phyloP scores from a whole-genome alignment of 2,797 vertebrate species.

The Pantherophis alleghaniensis region DNA sequence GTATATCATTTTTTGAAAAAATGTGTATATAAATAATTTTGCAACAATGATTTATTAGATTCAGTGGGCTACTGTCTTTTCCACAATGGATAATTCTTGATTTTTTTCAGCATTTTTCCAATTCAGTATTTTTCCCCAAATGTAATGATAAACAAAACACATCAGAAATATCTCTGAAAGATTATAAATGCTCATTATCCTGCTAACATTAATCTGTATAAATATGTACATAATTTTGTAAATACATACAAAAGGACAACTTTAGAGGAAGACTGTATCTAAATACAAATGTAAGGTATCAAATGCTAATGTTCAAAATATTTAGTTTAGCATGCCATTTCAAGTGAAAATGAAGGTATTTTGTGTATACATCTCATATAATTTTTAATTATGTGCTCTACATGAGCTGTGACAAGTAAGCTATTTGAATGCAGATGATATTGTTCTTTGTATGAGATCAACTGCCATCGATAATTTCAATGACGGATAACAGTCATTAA shows the following conservation, averaged over 20 bases:
- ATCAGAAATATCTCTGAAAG: neutral
- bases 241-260: neutral
- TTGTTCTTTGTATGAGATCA: constrained; percentile 29
- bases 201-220: neutral
- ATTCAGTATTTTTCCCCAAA: neutral
- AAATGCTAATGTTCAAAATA: neutral
- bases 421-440: constrained; percentile 29
- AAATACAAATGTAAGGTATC: neutral
- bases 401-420: constrained; percentile 18
- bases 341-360: constrained; percentile 18
- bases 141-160: neutral
- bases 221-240: neutral
- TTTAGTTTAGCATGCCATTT: neutral
- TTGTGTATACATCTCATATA: constrained; percentile 3
- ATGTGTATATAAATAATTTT: neutral
- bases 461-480: constrained; percentile 34
- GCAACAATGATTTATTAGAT: neutral
- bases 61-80: neutral
- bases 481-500: constrained; percentile 48
- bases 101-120: neutral
- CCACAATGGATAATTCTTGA: neutral
- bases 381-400: neutral
- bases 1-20: neutral
- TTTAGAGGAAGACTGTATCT: neutral
- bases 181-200: neutral